These are phyloP conservation scores for Cephus pygmeus DNA, from an alignment of 2,888 invertebrate genomes.

Conservation along the genomic window DNA sequence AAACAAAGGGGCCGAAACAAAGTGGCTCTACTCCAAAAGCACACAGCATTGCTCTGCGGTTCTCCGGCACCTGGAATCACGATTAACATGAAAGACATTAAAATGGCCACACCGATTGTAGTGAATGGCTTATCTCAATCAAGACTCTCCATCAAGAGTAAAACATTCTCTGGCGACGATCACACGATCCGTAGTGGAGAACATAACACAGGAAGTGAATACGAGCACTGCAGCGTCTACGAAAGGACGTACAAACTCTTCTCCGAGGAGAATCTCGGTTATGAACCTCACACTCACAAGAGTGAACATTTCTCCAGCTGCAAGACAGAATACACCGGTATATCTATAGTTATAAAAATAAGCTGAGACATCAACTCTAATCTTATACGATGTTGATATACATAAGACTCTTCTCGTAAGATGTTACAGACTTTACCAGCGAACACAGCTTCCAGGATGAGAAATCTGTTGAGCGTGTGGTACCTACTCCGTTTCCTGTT, in stretches of 20 bases:
- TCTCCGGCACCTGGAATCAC: constrained; percentile 70
- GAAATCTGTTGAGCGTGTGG: constrained; percentile 38
- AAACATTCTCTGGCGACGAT: constrained; percentile 44
- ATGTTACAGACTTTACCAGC: constrained; percentile 69
- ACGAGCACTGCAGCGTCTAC: constrained; percentile 54
- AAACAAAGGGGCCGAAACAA: constrained; percentile 74
- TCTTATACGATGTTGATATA: neutral
- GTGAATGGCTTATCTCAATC: constrained; percentile 69
- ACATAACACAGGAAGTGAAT: constrained; percentile 59
- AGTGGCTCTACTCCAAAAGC: constrained; percentile 73
- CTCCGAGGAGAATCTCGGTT: constrained; percentile 48
- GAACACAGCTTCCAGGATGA: constrained; percentile 71
- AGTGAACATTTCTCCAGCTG: constrained; percentile 65
- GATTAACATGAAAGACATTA: constrained; percentile 72
- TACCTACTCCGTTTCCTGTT: constrained; percentile 46
- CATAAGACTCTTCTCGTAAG: constrained; percentile 6
- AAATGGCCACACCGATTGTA: constrained; percentile 70
- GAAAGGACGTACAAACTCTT: constrained; percentile 56
- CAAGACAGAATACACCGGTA: constrained; percentile 68
- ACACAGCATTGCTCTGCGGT: constrained; percentile 71
- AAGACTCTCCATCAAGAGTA: constrained; percentile 66
- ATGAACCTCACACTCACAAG: constrained; percentile 34
- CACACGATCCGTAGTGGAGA: constrained; percentile 29
- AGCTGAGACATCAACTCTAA: neutral
- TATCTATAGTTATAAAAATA: constrained; percentile 20